Evolutionary conservation across 2,797 vertebrate genomes (phyloP), one percentile per base, ranked within the genome.

Genomic region (Esox lucius): DNA sequence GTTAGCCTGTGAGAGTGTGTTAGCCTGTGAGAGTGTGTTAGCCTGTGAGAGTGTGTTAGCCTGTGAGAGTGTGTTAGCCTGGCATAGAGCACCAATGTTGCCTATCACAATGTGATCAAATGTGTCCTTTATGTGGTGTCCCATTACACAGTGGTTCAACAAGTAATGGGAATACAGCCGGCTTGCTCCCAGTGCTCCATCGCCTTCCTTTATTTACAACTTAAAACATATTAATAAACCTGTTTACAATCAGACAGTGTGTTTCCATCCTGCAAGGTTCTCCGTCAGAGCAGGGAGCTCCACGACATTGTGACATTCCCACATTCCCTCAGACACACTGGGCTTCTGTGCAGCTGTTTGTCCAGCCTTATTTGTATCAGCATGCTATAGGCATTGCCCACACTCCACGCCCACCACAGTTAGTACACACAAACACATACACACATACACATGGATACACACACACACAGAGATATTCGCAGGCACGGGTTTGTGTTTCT

Each of bases 291-390:
- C 80, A 82, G 85, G 35, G 35, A 7, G 71, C 76, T 59, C 78
- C 84, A 76, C 86, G 84, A 90, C 90, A 91, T 86, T 82, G 83
- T 89, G 89, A n/a, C n/a, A n/a, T n/a, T 91, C 90, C 91, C 90
- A 91, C 91, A 85, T 88, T 81, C 90, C 88, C 62, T 39, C 77
- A 3, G 86, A 88, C 87, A 74, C 68, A 42, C 78, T 86, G 75
- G 83, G 87, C 85, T 82, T 83, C 83, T 82, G 81, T 83, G 56
- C 35, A 85, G 80, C 80, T 71, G 80, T 90, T 87, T 90, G 90
- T 91, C 90, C 74, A 12, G 79, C 83, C 82, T 26, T 71, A 72
- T 92, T 88, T 90, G 64, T 80, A 90, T 90, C 90, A 91, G 84
- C 81, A 62, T 80, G 84, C 67, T 8, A 2, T 56, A 8, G 53